Evolutionary conservation across 2,113 vertebrate species (phyloP), one percentile per base, ranked within the genome.

Genomic region (Phasianus colchicus): DNA sequence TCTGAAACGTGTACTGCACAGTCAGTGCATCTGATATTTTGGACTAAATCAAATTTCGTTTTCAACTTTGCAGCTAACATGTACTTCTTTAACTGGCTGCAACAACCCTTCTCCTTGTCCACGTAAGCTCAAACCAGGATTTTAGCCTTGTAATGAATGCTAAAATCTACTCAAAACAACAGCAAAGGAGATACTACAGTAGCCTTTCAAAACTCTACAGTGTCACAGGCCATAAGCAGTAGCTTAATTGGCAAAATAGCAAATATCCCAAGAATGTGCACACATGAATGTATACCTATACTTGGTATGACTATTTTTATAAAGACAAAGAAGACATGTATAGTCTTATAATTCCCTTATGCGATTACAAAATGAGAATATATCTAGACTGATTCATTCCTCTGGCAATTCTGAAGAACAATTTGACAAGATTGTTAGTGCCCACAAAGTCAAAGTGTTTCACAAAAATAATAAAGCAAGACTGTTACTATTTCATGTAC

Each of bases 401-500:
- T 38, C 69, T 42, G 63, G 47, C n/a, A 71, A 64, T 83, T 89
- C 67, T 89, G 75, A 34, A 90, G 76, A 95, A 60, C 30, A 86
- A 89, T 42, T 71, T 75, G 54, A 85, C 54, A 83, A 84, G 69
- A 16, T 83, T 65, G 19, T 22, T 50, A 57, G 86, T 80, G 82
- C 65, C 93, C 38, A 81, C 34, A 72, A 27, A 90, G 58, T 64
- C 47, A 86, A 79, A 80, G 63, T 34, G 20, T 82, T 80, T 74
- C 21, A 76, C 52, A 92, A 90, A 88, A 81, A 50, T 20, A 93
- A 86, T 55, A 67, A 83, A 91, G 86, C 74, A 86, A 90, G 67
- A 79, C 13, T 66, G 52, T 63, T 38, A 82, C 65, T 90, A 42
- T 81, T 82, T 45, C 60, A 38, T 52, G 74, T n/a, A 88, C 90